These are phyloP conservation scores for Andrena fulva DNA, from an alignment of 2,888 invertebrate species.

Conservation along the genomic window DNA sequence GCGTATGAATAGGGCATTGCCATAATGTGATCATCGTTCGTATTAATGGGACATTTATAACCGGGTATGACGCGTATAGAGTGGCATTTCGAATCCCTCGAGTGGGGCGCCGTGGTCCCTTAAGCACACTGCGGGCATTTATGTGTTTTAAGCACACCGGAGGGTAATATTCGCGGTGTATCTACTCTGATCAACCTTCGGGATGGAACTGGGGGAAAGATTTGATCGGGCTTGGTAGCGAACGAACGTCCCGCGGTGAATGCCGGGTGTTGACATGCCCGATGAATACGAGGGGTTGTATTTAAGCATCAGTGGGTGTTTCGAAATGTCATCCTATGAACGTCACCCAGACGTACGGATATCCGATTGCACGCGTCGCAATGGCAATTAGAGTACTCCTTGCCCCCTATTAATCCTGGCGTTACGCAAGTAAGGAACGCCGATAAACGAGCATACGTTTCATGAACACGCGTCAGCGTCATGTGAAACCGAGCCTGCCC, in stretches of 20 bases:
- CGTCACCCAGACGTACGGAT: background rate
- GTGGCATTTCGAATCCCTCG: background rate
- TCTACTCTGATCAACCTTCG: too few species aligned
- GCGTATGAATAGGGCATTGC: background rate
- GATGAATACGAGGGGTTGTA: background rate
- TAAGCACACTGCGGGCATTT: background rate
- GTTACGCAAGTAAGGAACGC: background rate
- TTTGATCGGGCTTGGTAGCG: too few species aligned
- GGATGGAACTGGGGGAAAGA: too few species aligned
- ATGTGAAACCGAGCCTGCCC: background rate
- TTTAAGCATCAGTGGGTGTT: constrained; percentile 2
- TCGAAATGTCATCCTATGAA: constrained; percentile 1
- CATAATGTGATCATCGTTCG: background rate
- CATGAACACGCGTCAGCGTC: background rate
- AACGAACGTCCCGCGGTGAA: too few species aligned
- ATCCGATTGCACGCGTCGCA: background rate
- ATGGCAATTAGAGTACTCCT: background rate
- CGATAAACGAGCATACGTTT: background rate
- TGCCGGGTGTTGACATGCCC: background rate
- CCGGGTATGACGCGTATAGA: background rate
- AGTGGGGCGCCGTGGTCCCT: background rate
- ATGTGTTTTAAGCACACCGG: background rate
- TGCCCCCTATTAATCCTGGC: background rate
- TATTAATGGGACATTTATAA: background rate
- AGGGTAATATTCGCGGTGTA: background rate